Percentiles rank a stretch among this genome's conserved stretches.
Conservation (phyloP, 2,113 vertebrate genomes). For the Mandrillus leucophaeus region DNA sequence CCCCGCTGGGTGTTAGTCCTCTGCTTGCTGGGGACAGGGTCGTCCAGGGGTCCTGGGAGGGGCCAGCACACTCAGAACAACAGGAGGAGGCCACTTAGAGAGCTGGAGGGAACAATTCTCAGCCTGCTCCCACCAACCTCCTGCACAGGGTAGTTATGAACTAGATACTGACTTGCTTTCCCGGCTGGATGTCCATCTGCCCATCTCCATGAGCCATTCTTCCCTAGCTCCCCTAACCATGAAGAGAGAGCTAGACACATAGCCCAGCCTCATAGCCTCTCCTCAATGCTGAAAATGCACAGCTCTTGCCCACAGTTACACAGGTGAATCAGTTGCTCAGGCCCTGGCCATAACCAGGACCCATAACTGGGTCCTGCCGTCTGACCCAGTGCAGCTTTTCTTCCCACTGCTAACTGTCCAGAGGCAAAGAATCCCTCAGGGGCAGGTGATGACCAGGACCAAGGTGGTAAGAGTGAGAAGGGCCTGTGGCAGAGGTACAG, state of each 20-base stretch:
- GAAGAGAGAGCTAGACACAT: neutral
- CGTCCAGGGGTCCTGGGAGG: neutral
- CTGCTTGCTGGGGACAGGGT: neutral
- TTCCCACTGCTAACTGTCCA: neutral
- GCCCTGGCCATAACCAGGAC: neutral
- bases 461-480: neutral
- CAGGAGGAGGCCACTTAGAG: neutral
- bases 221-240: no score
- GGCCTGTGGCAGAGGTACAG: neutral
- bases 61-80: neutral
- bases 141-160: neutral
- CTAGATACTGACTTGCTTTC: neutral
- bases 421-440: neutral
- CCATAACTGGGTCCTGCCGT: neutral
- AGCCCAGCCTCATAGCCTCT: neutral
- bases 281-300: no score
- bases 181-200: neutral
- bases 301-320: neutral
- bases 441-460: neutral
- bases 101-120: neutral
- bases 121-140: neutral
- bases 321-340: neutral
- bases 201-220: neutral
- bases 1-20: neutral
- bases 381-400: neutral